These are phyloP conservation scores for Neoascia interrupta DNA, from an alignment of 2,888 invertebrate species.

Conservation along the genomic window DNA sequence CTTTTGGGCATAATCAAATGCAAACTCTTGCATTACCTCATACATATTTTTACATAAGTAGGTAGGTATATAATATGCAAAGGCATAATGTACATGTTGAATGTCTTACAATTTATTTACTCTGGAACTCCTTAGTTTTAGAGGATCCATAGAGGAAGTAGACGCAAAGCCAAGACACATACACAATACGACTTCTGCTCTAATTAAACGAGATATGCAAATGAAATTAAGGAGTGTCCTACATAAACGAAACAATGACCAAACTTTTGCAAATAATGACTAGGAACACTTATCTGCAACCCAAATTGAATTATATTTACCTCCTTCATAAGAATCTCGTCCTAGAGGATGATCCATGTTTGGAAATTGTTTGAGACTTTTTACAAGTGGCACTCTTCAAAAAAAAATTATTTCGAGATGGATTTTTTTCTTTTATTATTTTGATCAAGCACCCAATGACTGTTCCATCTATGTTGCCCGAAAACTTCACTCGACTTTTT, in stretches of 20 bases:
- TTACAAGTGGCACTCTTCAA: slow-evolving; percentile 8
- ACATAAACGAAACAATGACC: slow-evolving; percentile 7
- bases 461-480: slow-evolving; percentile 29
- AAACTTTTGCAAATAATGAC: too few species aligned
- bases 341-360: slow-evolving; percentile 42
- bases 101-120: background rate
- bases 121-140: slow-evolving; percentile 2
- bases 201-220: slow-evolving; percentile 48
- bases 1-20: background rate
- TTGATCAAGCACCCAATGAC: slow-evolving; percentile 36
- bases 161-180: slow-evolving; percentile 5
- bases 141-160: background rate
- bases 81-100: background rate
- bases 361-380: background rate
- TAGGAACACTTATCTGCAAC: slow-evolving; percentile 2
- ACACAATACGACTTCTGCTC: background rate
- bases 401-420: slow-evolving; percentile 1
- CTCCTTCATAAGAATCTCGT: slow-evolving; percentile 35
- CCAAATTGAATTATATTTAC: slow-evolving; percentile 32
- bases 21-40: background rate
- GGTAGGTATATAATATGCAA: background rate
- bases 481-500: slow-evolving; percentile 23
- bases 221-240: slow-evolving; percentile 54
- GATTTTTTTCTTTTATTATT: slow-evolving; percentile 22
- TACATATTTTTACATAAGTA: slow-evolving; percentile 3